phyloP scores from a whole-genome alignment of 2,797 vertebrate genomes.

The Psittacula derbiana region DNA sequence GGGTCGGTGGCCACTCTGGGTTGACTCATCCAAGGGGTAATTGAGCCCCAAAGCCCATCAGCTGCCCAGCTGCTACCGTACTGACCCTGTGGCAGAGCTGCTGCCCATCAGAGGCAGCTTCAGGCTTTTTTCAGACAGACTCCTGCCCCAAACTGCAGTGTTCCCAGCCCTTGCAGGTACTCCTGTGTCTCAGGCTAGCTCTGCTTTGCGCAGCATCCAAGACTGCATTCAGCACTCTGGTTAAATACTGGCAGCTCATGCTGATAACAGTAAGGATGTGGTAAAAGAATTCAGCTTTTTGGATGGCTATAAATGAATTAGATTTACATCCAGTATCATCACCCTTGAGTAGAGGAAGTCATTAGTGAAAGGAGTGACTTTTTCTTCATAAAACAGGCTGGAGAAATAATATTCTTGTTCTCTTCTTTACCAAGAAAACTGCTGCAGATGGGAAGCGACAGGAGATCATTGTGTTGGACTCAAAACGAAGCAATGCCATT shows the following conservation, averaged over 20 bases:
- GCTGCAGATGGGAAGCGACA: conserved; percentile 95
- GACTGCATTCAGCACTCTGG: background rate
- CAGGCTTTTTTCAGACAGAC: background rate
- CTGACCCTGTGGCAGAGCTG: background rate
- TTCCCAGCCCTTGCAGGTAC: background rate
- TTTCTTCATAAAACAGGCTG: background rate
- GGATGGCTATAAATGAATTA: background rate
- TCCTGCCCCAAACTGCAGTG: background rate
- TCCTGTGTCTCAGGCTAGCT: background rate
- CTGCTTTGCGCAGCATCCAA: background rate
- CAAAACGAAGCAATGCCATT: conserved; percentile 96
- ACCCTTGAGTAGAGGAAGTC: background rate
- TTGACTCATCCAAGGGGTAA: background rate
- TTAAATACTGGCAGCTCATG: background rate
- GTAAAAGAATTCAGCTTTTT: background rate
- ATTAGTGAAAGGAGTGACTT: background rate
- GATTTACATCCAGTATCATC: background rate
- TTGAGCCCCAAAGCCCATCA: background rate
- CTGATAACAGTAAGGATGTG: background rate
- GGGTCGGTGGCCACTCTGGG: fast-evolving
- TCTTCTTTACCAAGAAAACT: conserved; percentile 85
- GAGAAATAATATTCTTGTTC: conserved; percentile 43
- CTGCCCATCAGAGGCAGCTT: background rate
- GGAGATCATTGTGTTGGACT: conserved; percentile 95
- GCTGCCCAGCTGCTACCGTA: background rate